Percentiles rank a stretch among this genome's conserved stretches.
These are phyloP conservation scores for Exocentrus adspersus DNA, from an alignment of 2,888 invertebrate species.

Conservation along the genomic window DNA sequence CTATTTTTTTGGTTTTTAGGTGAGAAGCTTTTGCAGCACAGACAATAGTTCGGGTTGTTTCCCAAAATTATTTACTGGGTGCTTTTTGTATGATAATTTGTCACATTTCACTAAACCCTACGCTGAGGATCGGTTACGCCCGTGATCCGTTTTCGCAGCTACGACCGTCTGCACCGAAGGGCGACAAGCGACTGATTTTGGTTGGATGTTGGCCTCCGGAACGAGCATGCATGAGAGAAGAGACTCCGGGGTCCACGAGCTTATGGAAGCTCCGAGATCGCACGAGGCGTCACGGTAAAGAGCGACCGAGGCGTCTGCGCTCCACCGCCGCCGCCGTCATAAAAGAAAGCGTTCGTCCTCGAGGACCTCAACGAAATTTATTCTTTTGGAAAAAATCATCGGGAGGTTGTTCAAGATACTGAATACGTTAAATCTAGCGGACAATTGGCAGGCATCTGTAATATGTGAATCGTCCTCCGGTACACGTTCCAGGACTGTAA, in stretches of 20 bases:
- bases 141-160: neutral
- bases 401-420: slow-evolving; percentile 53
- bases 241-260: slow-evolving; percentile 60
- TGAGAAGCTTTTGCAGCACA: too few relatives aligned
- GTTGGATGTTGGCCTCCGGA: slow-evolving; percentile 54
- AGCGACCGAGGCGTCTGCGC: slow-evolving; percentile 40
- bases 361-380: slow-evolving; percentile 50
- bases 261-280: slow-evolving; percentile 66
- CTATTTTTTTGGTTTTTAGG: too few relatives aligned
- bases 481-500: slow-evolving; percentile 36
- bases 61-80: too few relatives aligned
- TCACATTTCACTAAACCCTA: neutral
- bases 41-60: too few relatives aligned
- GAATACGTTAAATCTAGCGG: slow-evolving; percentile 59
- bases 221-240: slow-evolving; percentile 50
- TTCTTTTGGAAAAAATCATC: slow-evolving; percentile 51
- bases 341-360: slow-evolving; percentile 49
- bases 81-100: neutral
- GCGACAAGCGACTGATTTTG: slow-evolving; percentile 55
- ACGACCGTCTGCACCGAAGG: slow-evolving; percentile 45
- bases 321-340: slow-evolving; percentile 41
- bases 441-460: slow-evolving; percentile 52
- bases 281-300: slow-evolving; percentile 46
- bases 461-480: slow-evolving; percentile 30
- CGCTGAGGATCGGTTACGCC: neutral